Conservation (phyloP, 2,113 vertebrate genomes). For the Mirounga angustirostris region DNA sequence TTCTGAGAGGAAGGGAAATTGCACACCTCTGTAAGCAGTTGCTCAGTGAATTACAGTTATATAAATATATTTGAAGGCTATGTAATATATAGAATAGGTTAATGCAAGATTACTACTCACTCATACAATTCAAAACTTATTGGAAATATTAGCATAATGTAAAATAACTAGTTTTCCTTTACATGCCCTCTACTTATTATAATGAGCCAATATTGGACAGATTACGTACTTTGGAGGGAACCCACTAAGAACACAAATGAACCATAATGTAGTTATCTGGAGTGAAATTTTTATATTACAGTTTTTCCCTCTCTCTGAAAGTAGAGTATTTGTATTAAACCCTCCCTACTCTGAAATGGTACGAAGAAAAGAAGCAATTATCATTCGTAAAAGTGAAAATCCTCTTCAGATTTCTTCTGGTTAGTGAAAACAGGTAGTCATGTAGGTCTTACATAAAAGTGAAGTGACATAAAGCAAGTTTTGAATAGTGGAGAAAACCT, state of each 20-base stretch:
- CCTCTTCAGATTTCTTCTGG: neutral
- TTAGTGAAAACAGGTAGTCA: neutral
- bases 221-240: neutral
- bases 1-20: neutral
- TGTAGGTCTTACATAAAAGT: neutral
- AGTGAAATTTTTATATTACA: neutral
- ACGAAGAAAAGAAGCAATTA: neutral
- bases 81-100: neutral
- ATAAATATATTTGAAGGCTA: neutral
- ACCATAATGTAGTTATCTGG: neutral
- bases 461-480: neutral
- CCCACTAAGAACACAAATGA: neutral
- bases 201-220: neutral
- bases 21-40: neutral
- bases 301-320: neutral
- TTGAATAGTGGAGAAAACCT: neutral
- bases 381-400: neutral
- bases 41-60: neutral
- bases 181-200: neutral
- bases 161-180: neutral
- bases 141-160: neutral
- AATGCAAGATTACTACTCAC: neutral
- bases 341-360: neutral
- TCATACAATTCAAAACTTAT: neutral
- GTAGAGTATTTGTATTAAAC: neutral